phyloP scores from a whole-genome alignment of 2,888 invertebrate species.

The Cybosia mesomella region DNA sequence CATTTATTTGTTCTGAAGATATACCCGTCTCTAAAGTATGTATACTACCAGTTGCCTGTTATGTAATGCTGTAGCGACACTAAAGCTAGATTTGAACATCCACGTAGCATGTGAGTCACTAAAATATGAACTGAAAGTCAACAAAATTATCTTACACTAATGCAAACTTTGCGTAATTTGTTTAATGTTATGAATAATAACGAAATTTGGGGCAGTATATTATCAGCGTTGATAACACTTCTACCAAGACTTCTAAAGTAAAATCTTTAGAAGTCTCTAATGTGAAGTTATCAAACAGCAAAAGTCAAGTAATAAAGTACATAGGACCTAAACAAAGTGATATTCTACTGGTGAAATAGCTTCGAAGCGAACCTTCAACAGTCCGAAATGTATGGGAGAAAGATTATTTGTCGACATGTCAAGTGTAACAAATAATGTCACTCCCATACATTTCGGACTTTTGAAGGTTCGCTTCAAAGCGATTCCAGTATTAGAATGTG shows the following conservation, averaged over 20 bases:
- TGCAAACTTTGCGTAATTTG: conserved; percentile 54
- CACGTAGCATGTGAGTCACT: conserved; percentile 52
- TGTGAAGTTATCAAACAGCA: conserved; percentile 54
- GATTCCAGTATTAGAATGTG: too few species aligned
- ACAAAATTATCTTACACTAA: conserved; percentile 49
- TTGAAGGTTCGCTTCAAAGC: too few species aligned
- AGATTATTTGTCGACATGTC: too few species aligned
- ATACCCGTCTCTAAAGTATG: conserved; percentile 53
- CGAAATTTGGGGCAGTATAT: conserved; percentile 46
- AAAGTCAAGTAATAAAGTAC: conserved; percentile 60
- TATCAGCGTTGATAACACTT: conserved; percentile 42
- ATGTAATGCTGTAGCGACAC: conserved; percentile 59
- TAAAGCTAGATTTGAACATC: conserved; percentile 52
- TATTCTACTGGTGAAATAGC: too few species aligned
- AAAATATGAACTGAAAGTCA: conserved; percentile 48
- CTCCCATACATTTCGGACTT: too few species aligned
- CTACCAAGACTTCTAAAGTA: conserved; percentile 21
- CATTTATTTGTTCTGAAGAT: too few species aligned
- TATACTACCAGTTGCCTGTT: conserved; percentile 62
- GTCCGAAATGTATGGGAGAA: too few species aligned
- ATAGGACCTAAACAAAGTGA: too few species aligned
- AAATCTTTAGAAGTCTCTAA: conserved; percentile 17
- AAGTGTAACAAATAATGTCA: too few species aligned
- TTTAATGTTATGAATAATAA: conserved; percentile 37
- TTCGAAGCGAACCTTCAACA: too few species aligned